Percentiles rank a stretch among this genome's conserved stretches.
Evolutionary conservation across 2,888 invertebrate species (phyloP).

Genomic region (Brachylomia viminalis): DNA sequence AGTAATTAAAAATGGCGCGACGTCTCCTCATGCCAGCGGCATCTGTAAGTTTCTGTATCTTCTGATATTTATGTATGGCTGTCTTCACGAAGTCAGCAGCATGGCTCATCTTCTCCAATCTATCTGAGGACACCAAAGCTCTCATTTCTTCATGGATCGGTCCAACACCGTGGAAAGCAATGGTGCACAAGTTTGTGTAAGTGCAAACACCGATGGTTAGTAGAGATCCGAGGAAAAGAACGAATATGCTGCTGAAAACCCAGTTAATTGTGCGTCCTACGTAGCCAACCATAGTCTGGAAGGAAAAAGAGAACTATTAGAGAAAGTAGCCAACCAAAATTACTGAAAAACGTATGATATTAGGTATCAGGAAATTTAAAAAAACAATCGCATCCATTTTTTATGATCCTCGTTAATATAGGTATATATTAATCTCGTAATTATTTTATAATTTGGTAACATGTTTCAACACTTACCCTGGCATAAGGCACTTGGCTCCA

Average conservation of each 20-base stretch:
- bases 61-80: constrained; percentile 91
- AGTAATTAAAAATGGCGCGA: constrained; percentile 69
- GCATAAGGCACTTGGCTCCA: constrained; percentile 88
- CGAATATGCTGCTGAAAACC: constrained; percentile 83
- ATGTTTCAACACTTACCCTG: constrained; percentile 74
- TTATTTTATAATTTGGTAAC: background rate
- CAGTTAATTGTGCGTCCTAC: constrained; percentile 82
- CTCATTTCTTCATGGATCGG: constrained; percentile 91
- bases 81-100: constrained; percentile 91
- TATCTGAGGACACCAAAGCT: constrained; percentile 90
- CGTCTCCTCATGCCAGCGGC: constrained; percentile 72
- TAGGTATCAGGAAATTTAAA: background rate
- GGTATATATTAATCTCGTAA: too few relatives aligned
- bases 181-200: constrained; percentile 91
- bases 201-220: constrained; percentile 89
- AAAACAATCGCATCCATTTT: background rate
- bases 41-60: constrained; percentile 81
- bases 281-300: constrained; percentile 83
- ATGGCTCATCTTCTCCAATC: constrained; percentile 90
- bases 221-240: constrained; percentile 88
- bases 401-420: background rate
- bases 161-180: constrained; percentile 91
- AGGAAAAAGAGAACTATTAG: constrained; percentile 48
- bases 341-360: background rate
- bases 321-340: background rate